phyloP scores from a whole-genome alignment of 30 jellyfish, hydroid and myxozoan species.

The Thelohanellus kitauei region DNA sequence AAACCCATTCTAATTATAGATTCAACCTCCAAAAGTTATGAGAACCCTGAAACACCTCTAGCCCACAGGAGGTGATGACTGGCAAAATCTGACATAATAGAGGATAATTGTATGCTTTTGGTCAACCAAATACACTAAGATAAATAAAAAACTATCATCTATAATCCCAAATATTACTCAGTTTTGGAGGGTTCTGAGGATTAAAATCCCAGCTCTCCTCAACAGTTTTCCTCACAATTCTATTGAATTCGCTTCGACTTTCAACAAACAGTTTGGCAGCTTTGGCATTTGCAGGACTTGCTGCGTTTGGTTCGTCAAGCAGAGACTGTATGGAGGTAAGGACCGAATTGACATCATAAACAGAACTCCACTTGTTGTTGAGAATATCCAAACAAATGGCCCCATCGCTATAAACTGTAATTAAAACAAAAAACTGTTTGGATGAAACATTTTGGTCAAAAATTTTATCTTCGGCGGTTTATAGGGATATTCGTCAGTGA shows the following conservation, averaged over 20 bases:
- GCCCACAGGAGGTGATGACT: too few relatives aligned
- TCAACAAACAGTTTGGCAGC: constrained; percentile 69
- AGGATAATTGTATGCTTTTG: too few relatives aligned
- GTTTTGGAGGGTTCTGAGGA: too few relatives aligned
- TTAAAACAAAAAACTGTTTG: constrained; percentile 17
- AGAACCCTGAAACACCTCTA: too few relatives aligned
- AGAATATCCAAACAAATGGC: constrained; percentile 54
- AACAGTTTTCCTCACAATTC: constrained; percentile 45
- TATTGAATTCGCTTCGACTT: constrained; percentile 45
- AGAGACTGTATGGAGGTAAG: constrained; percentile 68
- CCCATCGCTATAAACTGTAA: constrained; percentile 62
- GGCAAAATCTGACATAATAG: too few relatives aligned
- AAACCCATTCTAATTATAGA: too few relatives aligned
- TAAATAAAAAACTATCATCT: too few relatives aligned
- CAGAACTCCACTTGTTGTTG: constrained; percentile 76
- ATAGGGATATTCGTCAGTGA: constrained; percentile 78
- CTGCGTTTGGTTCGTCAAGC: constrained; percentile 63
- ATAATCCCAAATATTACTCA: too few relatives aligned
- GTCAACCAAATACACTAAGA: too few relatives aligned
- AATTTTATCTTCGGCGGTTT: constrained; percentile 70
- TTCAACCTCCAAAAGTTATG: too few relatives aligned
- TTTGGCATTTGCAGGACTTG: constrained; percentile 67
- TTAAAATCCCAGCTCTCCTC: constrained; percentile 83
- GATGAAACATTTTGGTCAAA: constrained; percentile 69
- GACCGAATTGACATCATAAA: constrained; percentile 55